Percentiles rank a stretch among this genome's conserved stretches.
Conservation (phyloP, 2,888 invertebrate genomes). For the Chymomyza amoena region DNA sequence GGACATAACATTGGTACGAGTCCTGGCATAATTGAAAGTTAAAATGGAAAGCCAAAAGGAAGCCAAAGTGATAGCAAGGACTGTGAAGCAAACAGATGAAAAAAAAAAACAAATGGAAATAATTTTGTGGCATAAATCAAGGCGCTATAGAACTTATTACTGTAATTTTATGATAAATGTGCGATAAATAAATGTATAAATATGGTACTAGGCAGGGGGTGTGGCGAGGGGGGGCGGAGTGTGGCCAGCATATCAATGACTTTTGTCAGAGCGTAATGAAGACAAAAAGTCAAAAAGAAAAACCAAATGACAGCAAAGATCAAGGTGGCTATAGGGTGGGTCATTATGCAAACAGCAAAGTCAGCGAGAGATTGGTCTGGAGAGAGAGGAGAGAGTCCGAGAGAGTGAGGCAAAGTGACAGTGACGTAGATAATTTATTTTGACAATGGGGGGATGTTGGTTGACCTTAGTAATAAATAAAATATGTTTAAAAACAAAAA, state of each 20-base stretch:
- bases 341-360: slow-evolving; percentile 8
- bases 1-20: not conserved
- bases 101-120: slow-evolving; percentile 27
- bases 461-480: too few species aligned
- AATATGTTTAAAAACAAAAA: too few species aligned
- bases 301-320: not conserved
- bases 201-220: not conserved
- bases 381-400: too few species aligned
- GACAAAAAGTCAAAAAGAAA: slow-evolving; percentile 5
- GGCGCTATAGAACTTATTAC: slow-evolving; percentile 36
- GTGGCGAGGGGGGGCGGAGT: not conserved
- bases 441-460: too few species aligned
- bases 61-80: not conserved
- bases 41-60: not conserved
- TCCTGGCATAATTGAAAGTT: not conserved
- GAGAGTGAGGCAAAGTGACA: too few species aligned
- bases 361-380: not conserved
- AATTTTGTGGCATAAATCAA: slow-evolving; percentile 40
- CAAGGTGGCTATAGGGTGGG: slow-evolving; percentile 1
- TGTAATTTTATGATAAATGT: slow-evolving; percentile 45
- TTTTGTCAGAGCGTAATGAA: not conserved
- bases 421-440: too few species aligned
- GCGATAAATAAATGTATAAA: slow-evolving; percentile 43
- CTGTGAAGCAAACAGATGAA: slow-evolving; percentile 3
- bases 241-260: not conserved